These are phyloP conservation scores for Octomys mimax DNA, from an alignment of 2,797 vertebrate genomes.

Conservation along the genomic window DNA sequence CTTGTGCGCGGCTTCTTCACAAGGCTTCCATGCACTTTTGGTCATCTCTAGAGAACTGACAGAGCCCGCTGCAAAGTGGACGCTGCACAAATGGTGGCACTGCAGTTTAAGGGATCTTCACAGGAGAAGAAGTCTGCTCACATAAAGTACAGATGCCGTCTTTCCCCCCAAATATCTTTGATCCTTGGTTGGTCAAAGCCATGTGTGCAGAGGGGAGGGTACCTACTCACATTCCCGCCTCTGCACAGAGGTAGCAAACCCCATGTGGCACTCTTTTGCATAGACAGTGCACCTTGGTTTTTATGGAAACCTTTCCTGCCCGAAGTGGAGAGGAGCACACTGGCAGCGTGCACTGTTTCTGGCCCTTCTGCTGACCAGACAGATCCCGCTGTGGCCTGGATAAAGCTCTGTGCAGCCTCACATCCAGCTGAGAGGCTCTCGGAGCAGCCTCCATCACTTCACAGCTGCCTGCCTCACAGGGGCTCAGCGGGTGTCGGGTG, in stretches of 20 bases:
- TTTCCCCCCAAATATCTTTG: not conserved
- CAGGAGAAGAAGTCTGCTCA: not conserved
- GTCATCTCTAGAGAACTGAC: not conserved
- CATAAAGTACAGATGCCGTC: too few species aligned
- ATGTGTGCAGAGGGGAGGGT: too few species aligned
- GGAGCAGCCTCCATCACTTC: not conserved
- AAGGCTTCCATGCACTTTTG: not conserved
- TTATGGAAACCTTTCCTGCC: not conserved
- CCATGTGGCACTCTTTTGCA: not conserved
- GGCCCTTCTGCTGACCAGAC: not conserved
- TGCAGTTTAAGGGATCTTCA: not conserved
- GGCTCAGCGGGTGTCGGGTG: not conserved
- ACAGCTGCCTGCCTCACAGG: not conserved
- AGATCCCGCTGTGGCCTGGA: not conserved
- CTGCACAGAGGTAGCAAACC: not conserved
- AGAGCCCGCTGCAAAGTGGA: not conserved
- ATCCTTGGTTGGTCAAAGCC: not conserved
- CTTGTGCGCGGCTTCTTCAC: not conserved
- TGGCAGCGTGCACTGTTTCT: not conserved
- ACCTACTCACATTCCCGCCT: not conserved
- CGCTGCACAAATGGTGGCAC: accelerated
- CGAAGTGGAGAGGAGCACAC: not conserved
- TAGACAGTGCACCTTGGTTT: not conserved
- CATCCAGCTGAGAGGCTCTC: not conserved
- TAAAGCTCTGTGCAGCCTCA: not conserved